Conservation (phyloP, 2,888 invertebrate species). For the Seira musarum region DNA sequence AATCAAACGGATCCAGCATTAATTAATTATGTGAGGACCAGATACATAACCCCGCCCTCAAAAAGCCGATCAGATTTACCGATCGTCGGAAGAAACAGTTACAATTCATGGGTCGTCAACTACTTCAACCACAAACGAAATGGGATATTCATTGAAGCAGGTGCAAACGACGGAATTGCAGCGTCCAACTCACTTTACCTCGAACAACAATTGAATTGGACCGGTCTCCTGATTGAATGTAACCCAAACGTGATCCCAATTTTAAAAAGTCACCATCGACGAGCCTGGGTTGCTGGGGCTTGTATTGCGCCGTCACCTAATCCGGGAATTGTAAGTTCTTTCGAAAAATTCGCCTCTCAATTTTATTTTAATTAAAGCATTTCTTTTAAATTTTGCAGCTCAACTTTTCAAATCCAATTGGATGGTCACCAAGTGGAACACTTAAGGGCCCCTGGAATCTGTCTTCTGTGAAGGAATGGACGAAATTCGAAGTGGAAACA, state of each 20-base stretch:
- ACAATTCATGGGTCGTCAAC: not conserved
- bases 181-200: conserved; percentile 41
- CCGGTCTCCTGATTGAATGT: conserved; percentile 53
- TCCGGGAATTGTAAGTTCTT: conserved; percentile 31
- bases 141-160: conserved; percentile 54
- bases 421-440: conserved; percentile 24
- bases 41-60: conserved; percentile 47
- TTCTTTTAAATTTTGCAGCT: conserved; percentile 1
- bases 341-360: not conserved
- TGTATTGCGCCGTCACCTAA: conserved; percentile 24
- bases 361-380: not conserved
- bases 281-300: conserved; percentile 50
- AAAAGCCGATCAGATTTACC: conserved; percentile 36
- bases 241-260: conserved; percentile 42
- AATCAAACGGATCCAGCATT: conserved; percentile 18
- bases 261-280: conserved; percentile 32
- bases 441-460: conserved; percentile 9
- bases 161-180: conserved; percentile 40
- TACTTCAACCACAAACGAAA: conserved; percentile 35
- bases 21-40: not conserved
- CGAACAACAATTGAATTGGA: conserved; percentile 47
- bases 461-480: not conserved
- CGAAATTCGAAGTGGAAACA: conserved; percentile 32
- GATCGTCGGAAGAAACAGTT: not conserved
- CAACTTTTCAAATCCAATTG: conserved; percentile 33